Evolutionary conservation across 2,113 vertebrate species (phyloP), one percentile per base, ranked within the genome.

Genomic region (Entosphenus tridentatus): DNA sequence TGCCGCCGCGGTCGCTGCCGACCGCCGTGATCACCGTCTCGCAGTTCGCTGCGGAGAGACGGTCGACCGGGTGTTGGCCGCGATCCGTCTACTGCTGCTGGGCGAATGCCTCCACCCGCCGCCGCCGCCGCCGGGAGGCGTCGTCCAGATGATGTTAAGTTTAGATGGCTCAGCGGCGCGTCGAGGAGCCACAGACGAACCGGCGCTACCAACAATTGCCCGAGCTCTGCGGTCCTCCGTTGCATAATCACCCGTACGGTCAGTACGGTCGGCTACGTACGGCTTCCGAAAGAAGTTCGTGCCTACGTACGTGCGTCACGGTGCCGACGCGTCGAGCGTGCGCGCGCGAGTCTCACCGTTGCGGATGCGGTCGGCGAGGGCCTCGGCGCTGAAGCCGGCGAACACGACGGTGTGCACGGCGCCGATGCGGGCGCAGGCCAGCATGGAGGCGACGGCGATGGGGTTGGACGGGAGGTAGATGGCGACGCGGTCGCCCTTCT

Each of bases 391-490:
- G 81, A 85, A 86, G 3, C 82, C 83, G 0, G 83, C 81, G 2
- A 86, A 85, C 72, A 85, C 83, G 69, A 84, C 80, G 0, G 82
- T 71, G 0, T 85, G 84, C 12, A 81, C 75, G 0, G 84, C 84
- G 2, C 83, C 80, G 0, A 83, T 80, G 1, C 80, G 79, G 55
- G 83, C 80, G 67, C 83, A 85, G 67, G 84, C 82, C 77, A 86
- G 73, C 82, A 85, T 85, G 75, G 83, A 78, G 2, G 81, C 82
- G 76, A 85, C 83, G 0, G 80, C 82, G 74, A 84, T 72, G 0
- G 81, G 84, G 70, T 80, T 85, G 0, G 81, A 72, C 3, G 83
- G 82, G 83, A 86, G 80, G 78, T 85, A 85, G 79, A 85, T 80
- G 73, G 80, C 83, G 71, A 86, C 82, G 12, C 79, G 79, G 75